Percentiles rank a stretch among this genome's conserved stretches.
Evolutionary conservation across 2,888 invertebrate species (phyloP).

Genomic region (Ophioninae sp.): DNA sequence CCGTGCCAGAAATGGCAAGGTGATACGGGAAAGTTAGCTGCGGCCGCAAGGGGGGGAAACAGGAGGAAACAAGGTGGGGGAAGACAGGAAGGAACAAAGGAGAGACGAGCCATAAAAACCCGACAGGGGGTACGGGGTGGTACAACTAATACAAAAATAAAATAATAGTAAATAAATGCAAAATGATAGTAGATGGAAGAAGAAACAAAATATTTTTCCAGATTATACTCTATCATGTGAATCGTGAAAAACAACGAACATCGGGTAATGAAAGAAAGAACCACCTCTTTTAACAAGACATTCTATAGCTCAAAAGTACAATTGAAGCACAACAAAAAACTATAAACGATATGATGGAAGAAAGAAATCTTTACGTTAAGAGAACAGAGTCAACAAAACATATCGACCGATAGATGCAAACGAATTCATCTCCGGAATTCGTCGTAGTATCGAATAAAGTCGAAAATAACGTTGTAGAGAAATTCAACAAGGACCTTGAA

Average conservation of each 20-base stretch:
- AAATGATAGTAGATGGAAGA: not conserved
- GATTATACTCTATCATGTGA: slow-evolving; percentile 56
- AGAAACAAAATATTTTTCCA: slow-evolving; percentile 5
- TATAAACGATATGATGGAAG: slow-evolving; percentile 41
- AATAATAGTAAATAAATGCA: not conserved
- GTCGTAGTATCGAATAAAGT: not conserved
- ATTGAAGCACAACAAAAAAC: slow-evolving; percentile 51
- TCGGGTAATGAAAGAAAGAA: slow-evolving; percentile 14
- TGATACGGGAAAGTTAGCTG: too few species aligned
- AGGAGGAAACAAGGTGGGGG: too few species aligned
- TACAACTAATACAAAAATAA: too few species aligned
- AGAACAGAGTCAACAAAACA: slow-evolving; percentile 32
- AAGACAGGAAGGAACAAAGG: too few species aligned
- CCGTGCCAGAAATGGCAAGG: too few species aligned
- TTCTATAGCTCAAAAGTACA: slow-evolving; percentile 43
- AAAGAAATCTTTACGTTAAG: slow-evolving; percentile 23
- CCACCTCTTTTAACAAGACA: slow-evolving; percentile 30
- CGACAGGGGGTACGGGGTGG: too few species aligned
- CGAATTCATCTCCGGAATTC: slow-evolving; percentile 8
- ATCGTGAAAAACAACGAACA: slow-evolving; percentile 5
- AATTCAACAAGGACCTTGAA: not conserved
- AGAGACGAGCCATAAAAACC: too few species aligned
- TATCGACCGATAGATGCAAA: slow-evolving; percentile 53
- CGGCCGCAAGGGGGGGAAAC: too few species aligned
- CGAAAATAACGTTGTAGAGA: not conserved